These are phyloP conservation scores for Pomatostomus ruficeps DNA, from an alignment of 2,113 vertebrate genomes.

Conservation along the genomic window DNA sequence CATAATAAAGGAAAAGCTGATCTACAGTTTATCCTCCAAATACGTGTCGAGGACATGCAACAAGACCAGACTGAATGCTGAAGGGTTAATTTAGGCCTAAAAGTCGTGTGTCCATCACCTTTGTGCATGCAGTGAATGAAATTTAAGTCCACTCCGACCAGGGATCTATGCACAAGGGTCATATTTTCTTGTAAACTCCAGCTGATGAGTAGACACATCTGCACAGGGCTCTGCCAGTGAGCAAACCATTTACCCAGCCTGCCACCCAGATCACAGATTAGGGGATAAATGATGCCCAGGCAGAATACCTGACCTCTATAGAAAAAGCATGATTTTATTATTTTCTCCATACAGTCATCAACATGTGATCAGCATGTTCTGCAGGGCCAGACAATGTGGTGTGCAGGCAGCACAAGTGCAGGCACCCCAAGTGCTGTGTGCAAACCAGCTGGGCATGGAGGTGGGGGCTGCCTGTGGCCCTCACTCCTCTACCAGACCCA, in stretches of 20 bases:
- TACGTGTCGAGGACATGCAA: not conserved
- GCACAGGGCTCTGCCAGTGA: not conserved
- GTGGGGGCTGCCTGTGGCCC: not conserved
- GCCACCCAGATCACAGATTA: constrained; percentile 6
- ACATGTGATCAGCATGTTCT: not conserved
- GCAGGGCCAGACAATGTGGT: not conserved
- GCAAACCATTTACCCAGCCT: not conserved
- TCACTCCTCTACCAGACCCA: not conserved
- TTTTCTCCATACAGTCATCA: not conserved
- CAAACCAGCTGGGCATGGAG: fast-evolving
- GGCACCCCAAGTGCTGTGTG: not conserved
- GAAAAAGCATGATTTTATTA: not conserved
- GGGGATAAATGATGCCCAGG: not conserved
- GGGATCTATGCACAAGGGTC: not conserved
- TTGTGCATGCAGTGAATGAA: not conserved
- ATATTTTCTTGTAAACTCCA: not conserved
- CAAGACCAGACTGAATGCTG: not conserved
- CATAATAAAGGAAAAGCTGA: not conserved
- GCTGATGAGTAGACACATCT: not conserved
- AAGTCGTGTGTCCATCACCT: not conserved
- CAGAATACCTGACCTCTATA: not conserved
- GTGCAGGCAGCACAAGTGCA: not conserved
- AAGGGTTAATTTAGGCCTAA: not conserved
- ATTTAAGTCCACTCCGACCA: not conserved
- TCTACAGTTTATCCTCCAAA: not conserved